Evolutionary conservation across 2,888 invertebrate species (phyloP).

Genomic region (Nomada ferruginata): DNA sequence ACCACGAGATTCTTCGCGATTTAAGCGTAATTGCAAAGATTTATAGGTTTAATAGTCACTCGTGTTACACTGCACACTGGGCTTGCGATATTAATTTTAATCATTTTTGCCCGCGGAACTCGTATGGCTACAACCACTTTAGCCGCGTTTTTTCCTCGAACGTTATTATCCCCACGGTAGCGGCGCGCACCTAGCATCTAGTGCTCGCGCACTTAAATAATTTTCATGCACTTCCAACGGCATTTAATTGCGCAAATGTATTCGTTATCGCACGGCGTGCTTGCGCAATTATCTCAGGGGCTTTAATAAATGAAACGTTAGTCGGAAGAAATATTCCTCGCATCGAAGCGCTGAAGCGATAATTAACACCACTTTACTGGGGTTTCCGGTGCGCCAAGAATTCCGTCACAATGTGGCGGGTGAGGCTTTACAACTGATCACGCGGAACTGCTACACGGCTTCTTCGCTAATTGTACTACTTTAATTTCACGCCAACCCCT

Average conservation of each 20-base stretch:
- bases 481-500: not conserved
- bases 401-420: not conserved
- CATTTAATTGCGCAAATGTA: conserved; percentile 53
- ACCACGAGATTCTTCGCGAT: conserved; percentile 35
- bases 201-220: conserved; percentile 52
- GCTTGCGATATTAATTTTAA: conserved; percentile 68
- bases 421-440: conserved; percentile 26
- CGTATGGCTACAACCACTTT: conserved; percentile 55
- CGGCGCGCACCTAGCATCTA: conserved; percentile 8
- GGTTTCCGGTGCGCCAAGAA: conserved; percentile 24
- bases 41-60: conserved; percentile 63
- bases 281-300: conserved; percentile 44
- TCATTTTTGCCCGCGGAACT: conserved; percentile 57
- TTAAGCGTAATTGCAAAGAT: conserved; percentile 60
- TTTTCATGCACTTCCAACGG: conserved; percentile 39
- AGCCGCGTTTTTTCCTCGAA: conserved; percentile 52
- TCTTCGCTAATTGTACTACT: conserved; percentile 32
- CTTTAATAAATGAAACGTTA: conserved; percentile 52
- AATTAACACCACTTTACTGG: conserved; percentile 34
- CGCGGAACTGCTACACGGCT: conserved; percentile 10
- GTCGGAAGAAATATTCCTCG: conserved; percentile 13
- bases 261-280: conserved; percentile 36
- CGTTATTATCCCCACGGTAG: conserved; percentile 59
- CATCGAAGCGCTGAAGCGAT: conserved; percentile 21
- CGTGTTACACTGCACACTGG: conserved; percentile 40